phyloP scores from a whole-genome alignment of 2,797 vertebrate genomes.

The Amblyraja radiata region DNA sequence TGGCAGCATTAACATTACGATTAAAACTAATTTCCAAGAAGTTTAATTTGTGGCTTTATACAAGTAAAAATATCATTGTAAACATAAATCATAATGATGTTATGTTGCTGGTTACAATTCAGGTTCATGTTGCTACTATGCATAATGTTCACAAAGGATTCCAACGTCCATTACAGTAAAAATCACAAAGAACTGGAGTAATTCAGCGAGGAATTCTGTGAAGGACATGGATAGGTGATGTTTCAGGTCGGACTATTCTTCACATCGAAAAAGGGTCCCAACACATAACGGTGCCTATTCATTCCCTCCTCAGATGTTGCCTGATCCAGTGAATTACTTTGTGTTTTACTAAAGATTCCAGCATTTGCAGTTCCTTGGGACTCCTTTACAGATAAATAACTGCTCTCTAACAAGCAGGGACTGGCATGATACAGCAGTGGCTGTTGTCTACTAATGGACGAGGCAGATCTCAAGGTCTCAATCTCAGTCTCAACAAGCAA shows the following conservation, averaged over 20 bases:
- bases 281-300: too few relatives aligned
- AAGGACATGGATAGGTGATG: too few relatives aligned
- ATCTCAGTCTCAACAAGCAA: background rate
- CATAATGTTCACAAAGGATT: background rate
- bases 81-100: background rate
- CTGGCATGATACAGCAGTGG: background rate
- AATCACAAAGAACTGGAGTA: background rate
- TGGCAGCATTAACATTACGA: background rate
- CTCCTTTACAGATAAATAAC: background rate
- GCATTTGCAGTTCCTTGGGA: too few relatives aligned
- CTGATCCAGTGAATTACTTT: too few relatives aligned
- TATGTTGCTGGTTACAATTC: background rate
- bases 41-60: background rate
- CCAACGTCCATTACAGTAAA: background rate
- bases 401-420: background rate
- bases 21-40: background rate
- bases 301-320: too few relatives aligned
- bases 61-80: background rate
- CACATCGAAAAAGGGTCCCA: too few relatives aligned
- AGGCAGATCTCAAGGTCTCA: background rate
- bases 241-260: too few relatives aligned
- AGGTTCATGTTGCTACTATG: background rate
- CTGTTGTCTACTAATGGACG: background rate
- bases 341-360: too few relatives aligned
- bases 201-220: too few relatives aligned